These are phyloP conservation scores for Brachionus calyciflorus DNA, from an alignment of 1,140 invertebrate species.

Conservation along the genomic window DNA sequence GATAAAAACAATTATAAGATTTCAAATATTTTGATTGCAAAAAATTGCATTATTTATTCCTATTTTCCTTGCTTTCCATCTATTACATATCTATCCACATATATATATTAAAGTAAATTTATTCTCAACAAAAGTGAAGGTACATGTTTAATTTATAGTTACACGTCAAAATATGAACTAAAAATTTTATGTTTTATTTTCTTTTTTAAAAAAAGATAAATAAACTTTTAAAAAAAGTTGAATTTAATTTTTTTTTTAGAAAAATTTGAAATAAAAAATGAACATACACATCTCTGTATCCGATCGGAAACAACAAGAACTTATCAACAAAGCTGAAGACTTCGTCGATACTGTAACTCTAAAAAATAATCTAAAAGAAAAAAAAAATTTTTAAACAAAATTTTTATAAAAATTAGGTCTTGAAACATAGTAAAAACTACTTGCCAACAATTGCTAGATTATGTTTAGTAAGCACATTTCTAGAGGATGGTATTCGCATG, in stretches of 20 bases:
- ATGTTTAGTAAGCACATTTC: constrained; percentile 97
- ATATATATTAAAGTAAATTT: neutral
- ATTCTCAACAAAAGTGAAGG: neutral
- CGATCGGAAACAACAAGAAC: constrained; percentile 44
- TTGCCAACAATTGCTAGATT: constrained; percentile 89
- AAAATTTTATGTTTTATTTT: neutral
- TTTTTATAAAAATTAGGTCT: neutral
- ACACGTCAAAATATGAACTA: constrained; percentile 5
- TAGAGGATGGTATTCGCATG: constrained; percentile 98
- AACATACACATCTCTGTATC: constrained; percentile 41
- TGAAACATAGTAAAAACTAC: constrained; percentile 73
- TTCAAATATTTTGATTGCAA: no score
- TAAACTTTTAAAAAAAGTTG: neutral
- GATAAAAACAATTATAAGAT: no score
- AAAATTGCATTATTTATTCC: constrained; percentile 35
- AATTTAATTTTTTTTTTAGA: constrained; percentile 3
- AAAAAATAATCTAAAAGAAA: neutral
- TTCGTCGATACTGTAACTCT: constrained; percentile 41
- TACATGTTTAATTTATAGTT: neutral
- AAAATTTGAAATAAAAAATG: neutral
- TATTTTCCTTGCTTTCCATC: neutral
- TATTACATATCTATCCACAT: neutral
- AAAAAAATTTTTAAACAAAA: neutral
- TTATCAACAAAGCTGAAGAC: constrained; percentile 41
- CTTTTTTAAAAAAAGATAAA: no score